These are phyloP conservation scores for Rallus limicola DNA, from an alignment of 2,113 vertebrate genomes.

Conservation along the genomic window DNA sequence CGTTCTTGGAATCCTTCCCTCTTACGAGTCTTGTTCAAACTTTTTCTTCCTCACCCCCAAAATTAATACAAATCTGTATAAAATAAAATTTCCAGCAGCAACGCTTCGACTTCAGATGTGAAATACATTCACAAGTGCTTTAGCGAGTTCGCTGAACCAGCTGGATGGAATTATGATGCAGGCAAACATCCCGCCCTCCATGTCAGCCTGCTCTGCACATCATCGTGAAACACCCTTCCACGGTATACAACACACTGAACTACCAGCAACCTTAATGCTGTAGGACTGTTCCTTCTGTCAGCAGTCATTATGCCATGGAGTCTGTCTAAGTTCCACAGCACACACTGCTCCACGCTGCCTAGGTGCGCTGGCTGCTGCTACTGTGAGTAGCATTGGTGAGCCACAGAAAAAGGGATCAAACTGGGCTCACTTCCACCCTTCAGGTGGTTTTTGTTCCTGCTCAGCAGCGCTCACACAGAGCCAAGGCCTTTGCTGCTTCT, in stretches of 20 bases:
- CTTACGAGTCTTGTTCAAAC: not conserved
- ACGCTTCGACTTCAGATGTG: not conserved
- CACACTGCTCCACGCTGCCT: not conserved
- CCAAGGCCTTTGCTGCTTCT: no score
- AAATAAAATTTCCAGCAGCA: not conserved
- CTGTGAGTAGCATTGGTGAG: not conserved
- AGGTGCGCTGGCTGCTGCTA: not conserved
- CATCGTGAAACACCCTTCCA: not conserved
- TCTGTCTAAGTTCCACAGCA: not conserved
- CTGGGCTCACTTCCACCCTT: not conserved
- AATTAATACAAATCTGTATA: not conserved
- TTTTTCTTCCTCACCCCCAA: not conserved
- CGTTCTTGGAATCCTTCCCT: not conserved
- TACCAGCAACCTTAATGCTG: not conserved
- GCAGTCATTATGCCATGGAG: accelerated
- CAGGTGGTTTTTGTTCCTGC: no score
- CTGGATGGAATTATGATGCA: not conserved
- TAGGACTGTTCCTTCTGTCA: not conserved
- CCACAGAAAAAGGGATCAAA: not conserved
- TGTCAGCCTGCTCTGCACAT: not conserved
- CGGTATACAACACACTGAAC: accelerated
- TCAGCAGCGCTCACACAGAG: no score
- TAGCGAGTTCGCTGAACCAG: not conserved
- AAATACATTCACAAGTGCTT: not conserved
- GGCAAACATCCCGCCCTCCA: not conserved